A percentile compares a stretch with the other conserved stretches of the same genome.
Evolutionary conservation across 2,888 invertebrate species (phyloP).

Genomic region (Melieria crassipennis): DNA sequence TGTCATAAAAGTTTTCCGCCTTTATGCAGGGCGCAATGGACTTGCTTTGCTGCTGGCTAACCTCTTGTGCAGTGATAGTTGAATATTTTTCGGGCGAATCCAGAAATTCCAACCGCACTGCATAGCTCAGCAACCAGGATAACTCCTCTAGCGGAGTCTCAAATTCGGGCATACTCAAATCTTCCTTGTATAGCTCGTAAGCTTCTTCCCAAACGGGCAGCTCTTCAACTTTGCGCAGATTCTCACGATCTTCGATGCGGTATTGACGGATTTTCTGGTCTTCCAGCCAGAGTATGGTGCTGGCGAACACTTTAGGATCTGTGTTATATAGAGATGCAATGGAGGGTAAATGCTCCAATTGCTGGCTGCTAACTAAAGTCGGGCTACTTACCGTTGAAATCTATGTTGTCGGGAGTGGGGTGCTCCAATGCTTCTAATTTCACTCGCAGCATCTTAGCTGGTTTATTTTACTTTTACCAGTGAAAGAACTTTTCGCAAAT

Average conservation of each 20-base stretch:
- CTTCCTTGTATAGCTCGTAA: slow-evolving; percentile 78
- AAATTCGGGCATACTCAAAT: slow-evolving; percentile 78
- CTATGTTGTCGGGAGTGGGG: slow-evolving; percentile 76
- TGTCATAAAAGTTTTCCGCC: slow-evolving; percentile 85
- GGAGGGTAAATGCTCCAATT: slow-evolving; percentile 39
- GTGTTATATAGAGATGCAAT: slow-evolving; percentile 25
- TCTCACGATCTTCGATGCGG: slow-evolving; percentile 81
- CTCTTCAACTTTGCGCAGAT: slow-evolving; percentile 74
- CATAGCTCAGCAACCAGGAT: slow-evolving; percentile 87
- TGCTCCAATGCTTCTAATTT: slow-evolving; percentile 83
- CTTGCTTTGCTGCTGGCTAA: slow-evolving; percentile 69
- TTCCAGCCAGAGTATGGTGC: slow-evolving; percentile 89
- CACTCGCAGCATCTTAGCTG: slow-evolving; percentile 75
- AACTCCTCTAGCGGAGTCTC: slow-evolving; percentile 74
- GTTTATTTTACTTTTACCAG: too few species aligned
- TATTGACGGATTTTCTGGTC: slow-evolving; percentile 92
- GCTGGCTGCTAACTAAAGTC: neutral
- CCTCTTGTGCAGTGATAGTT: slow-evolving; percentile 72
- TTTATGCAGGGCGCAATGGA: slow-evolving; percentile 76
- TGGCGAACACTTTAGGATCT: slow-evolving; percentile 85
- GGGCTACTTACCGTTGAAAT: slow-evolving; percentile 72
- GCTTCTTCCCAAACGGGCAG: slow-evolving; percentile 76
- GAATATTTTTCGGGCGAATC: slow-evolving; percentile 80
- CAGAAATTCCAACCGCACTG: slow-evolving; percentile 83
- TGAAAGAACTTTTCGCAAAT: too few species aligned